phyloP scores from a whole-genome alignment of 2,888 invertebrate genomes.

The Diogma glabrata region DNA sequence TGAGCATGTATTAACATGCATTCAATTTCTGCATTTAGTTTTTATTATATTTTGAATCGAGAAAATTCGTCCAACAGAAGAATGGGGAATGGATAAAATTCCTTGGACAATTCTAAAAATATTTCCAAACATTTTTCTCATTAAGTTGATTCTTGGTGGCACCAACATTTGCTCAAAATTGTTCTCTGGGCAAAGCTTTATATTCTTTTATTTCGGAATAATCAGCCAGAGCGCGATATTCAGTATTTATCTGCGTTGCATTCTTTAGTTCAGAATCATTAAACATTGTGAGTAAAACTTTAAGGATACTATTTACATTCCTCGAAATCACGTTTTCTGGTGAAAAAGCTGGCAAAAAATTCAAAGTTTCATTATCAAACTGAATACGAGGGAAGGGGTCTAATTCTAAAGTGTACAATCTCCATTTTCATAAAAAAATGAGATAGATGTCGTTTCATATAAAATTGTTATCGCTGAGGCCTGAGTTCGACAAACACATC shows the following conservation, averaged over 20 bases:
- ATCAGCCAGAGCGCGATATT: slow-evolving; percentile 13
- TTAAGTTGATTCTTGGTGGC: slow-evolving; percentile 11
- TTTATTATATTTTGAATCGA: slow-evolving; percentile 13
- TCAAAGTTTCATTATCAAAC: slow-evolving; percentile 6
- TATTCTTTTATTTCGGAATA: slow-evolving; percentile 8
- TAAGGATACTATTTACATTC: too few relatives aligned
- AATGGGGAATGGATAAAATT: slow-evolving; percentile 10
- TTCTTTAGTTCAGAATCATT: too few relatives aligned
- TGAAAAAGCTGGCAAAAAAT: neutral
- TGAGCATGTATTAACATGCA: slow-evolving; percentile 4
- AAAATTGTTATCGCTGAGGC: too few relatives aligned
- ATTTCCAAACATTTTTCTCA: slow-evolving; percentile 12
- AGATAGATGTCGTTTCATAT: too few relatives aligned
- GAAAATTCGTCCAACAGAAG: slow-evolving; percentile 14
- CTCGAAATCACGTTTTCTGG: neutral
- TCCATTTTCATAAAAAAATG: too few relatives aligned
- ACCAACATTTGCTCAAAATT: slow-evolving; percentile 14
- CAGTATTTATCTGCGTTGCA: slow-evolving; percentile 13
- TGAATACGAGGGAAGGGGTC: too few relatives aligned
- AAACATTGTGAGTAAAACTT: too few relatives aligned
- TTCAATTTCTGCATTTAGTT: slow-evolving; percentile 12
- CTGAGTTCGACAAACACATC: too few relatives aligned
- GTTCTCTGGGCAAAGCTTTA: slow-evolving; percentile 6
- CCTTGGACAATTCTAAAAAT: slow-evolving; percentile 14
- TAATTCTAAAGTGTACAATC: too few relatives aligned